phyloP scores from a whole-genome alignment of 2,888 invertebrate genomes.

The Andrena praecox region DNA sequence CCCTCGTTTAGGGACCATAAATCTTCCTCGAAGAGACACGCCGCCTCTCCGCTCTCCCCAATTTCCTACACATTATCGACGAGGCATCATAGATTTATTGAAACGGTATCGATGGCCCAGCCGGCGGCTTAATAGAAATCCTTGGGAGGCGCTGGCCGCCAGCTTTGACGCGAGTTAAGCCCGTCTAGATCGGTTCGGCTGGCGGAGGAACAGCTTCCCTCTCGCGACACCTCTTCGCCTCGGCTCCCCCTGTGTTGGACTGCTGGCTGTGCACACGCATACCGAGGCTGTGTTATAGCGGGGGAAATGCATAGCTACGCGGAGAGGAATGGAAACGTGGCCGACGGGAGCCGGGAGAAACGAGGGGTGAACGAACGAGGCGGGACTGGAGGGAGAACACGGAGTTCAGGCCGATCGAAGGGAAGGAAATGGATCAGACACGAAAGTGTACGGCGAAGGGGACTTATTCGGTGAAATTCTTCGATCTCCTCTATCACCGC shows the following conservation, averaged over 20 bases:
- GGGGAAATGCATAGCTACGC: constrained; percentile 23
- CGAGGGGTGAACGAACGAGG: constrained; percentile 24
- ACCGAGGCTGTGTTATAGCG: constrained; percentile 18
- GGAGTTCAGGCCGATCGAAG: constrained; percentile 31
- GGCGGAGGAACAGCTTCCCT: too few species aligned
- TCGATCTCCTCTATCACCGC: constrained; percentile 49
- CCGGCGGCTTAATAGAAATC: too few species aligned
- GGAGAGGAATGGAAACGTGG: constrained; percentile 37
- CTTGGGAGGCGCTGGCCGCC: too few species aligned
- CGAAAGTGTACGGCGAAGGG: constrained; percentile 38
- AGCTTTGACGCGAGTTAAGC: too few species aligned
- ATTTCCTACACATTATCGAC: constrained; percentile 5
- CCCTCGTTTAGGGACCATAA: constrained; percentile 24
- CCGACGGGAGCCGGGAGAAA: constrained; percentile 4
- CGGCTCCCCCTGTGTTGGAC: too few species aligned
- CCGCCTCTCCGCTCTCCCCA: too few species aligned
- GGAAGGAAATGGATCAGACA: constrained; percentile 56
- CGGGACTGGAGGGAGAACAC: not conserved
- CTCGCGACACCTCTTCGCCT: too few species aligned
- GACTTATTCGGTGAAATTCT: constrained; percentile 61
- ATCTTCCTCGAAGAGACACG: not conserved
- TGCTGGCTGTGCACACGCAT: not conserved
- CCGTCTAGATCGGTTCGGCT: too few species aligned
- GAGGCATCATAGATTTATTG: constrained; percentile 36
- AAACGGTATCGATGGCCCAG: constrained; percentile 9